These are phyloP conservation scores for Palloptera scutellata DNA, from an alignment of 2,888 invertebrate genomes.

Conservation along the genomic window DNA sequence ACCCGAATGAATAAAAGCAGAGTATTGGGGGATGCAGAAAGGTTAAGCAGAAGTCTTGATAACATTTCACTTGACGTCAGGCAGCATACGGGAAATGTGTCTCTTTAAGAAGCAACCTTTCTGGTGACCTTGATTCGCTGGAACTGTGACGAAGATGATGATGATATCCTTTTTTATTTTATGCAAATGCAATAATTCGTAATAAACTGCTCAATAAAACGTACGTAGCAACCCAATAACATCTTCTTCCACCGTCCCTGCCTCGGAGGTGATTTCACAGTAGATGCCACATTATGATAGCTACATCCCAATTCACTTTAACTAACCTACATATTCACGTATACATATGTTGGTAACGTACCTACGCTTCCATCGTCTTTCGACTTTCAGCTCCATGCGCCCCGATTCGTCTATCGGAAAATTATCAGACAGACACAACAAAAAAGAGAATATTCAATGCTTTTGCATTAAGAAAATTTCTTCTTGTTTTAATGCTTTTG, in stretches of 20 bases:
- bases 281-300: background rate
- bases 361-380: too few relatives aligned
- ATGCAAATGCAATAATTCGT: constrained; percentile 41
- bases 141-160: constrained; percentile 5
- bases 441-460: background rate
- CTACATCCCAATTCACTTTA: background rate
- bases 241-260: background rate
- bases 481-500: background rate
- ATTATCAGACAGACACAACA: background rate
- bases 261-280: background rate
- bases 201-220: constrained; percentile 38
- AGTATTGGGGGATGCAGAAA: too few relatives aligned
- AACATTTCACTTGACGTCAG: too few relatives aligned
- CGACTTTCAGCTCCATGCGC: background rate
- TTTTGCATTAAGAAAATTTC: background rate
- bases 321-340: too few relatives aligned
- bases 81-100: background rate
- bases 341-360: too few relatives aligned
- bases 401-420: background rate
- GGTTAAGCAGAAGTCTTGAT: too few relatives aligned
- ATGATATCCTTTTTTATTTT: constrained; percentile 34
- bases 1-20: too few relatives aligned
- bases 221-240: background rate
- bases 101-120: background rate
- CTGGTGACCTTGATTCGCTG: background rate